These are phyloP conservation scores for Sinocyclocheilus rhinocerous DNA, from an alignment of 2,113 vertebrate species.

Conservation along the genomic window DNA sequence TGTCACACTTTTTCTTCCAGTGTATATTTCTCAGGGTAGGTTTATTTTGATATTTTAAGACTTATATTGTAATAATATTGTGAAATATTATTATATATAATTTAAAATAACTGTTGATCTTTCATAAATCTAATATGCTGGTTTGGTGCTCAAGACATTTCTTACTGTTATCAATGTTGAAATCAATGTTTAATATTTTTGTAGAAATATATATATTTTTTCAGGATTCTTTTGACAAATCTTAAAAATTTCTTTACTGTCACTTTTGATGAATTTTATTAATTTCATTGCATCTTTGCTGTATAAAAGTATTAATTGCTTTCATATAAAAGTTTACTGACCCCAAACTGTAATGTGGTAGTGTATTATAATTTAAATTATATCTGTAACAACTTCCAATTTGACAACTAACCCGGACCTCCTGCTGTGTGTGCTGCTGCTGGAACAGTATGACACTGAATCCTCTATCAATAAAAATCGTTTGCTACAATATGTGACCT, in stretches of 20 bases:
- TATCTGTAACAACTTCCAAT: background rate
- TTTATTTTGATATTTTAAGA: background rate
- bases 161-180: background rate
- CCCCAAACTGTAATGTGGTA: too few relatives aligned
- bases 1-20: background rate
- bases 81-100: too few relatives aligned
- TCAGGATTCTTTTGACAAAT: too few relatives aligned
- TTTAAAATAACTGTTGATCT: background rate
- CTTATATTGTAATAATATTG: too few relatives aligned
- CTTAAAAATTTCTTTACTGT: too few relatives aligned
- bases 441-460: background rate
- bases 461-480: background rate
- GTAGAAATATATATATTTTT: too few relatives aligned
- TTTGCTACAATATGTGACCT: slow-evolving; percentile 29
- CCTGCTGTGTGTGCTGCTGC: background rate
- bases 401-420: background rate
- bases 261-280: too few relatives aligned
- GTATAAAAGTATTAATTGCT: too few relatives aligned
- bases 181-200: too few relatives aligned
- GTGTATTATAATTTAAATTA: background rate
- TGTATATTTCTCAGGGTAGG: background rate
- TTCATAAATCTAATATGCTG: background rate
- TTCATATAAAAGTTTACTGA: too few relatives aligned
- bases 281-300: too few relatives aligned
- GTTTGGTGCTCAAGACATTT: background rate